These are phyloP conservation scores for Toxotes chatareus DNA, from an alignment of 2,113 vertebrate genomes.

Conservation along the genomic window DNA sequence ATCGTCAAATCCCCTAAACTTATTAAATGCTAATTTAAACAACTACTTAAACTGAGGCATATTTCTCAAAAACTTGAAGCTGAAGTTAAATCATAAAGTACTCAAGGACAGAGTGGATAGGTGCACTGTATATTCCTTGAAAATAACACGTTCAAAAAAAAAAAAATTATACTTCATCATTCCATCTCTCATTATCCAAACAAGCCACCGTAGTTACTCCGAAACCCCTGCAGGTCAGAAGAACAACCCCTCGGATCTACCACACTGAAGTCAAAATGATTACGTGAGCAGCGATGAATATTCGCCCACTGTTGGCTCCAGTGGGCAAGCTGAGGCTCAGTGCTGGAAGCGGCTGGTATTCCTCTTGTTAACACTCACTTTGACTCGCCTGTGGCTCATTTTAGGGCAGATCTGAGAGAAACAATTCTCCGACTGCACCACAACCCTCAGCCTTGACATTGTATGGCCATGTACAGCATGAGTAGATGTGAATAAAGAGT, in stretches of 20 bases:
- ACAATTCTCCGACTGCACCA: constrained; percentile 51
- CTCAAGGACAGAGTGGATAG: constrained; percentile 17
- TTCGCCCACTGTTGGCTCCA: constrained; percentile 68
- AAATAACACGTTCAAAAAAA: constrained; percentile 10
- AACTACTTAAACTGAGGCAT: background rate
- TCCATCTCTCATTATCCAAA: constrained; percentile 55
- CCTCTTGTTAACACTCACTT: constrained; percentile 73
- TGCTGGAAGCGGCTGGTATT: constrained; percentile 62
- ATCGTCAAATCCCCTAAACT: constrained; percentile 53
- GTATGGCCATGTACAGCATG: background rate
- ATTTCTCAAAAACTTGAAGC: constrained; percentile 48
- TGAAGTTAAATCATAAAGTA: constrained; percentile 36
- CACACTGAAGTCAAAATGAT: constrained; percentile 73
- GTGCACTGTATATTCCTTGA: constrained; percentile 1
- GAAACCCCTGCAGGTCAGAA: constrained; percentile 66
- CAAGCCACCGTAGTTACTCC: constrained; percentile 48
- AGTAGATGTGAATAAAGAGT: constrained; percentile 22
- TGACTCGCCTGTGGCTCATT: constrained; percentile 68
- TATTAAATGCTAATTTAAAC: constrained; percentile 53
- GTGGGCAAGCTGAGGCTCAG: constrained; percentile 48
- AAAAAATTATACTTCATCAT: constrained; percentile 25
- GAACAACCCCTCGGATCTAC: constrained; percentile 62
- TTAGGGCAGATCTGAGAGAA: constrained; percentile 59
- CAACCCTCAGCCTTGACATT: constrained; percentile 15
- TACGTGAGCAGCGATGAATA: constrained; percentile 63